phyloP scores from a whole-genome alignment of 2,113 vertebrate genomes.

The Mesembrinibis cayennensis region DNA sequence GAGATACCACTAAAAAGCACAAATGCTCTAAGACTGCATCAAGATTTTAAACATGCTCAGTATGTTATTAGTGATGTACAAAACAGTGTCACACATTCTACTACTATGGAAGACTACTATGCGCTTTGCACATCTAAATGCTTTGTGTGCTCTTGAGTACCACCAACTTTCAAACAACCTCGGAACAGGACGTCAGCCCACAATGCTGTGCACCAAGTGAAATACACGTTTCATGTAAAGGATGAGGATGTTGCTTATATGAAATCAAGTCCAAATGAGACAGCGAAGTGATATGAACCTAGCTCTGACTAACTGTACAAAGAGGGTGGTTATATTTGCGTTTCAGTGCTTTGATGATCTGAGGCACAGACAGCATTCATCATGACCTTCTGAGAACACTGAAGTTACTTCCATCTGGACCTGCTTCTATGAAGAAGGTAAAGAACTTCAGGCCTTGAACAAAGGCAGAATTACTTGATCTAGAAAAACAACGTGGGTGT shows the following conservation, averaged over 20 bases:
- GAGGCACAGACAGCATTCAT: background rate
- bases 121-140: background rate
- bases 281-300: background rate
- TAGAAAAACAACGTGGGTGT: background rate
- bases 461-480: background rate
- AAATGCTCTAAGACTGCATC: background rate
- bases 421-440: background rate
- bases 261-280: background rate
- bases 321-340: background rate
- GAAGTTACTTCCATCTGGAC: background rate
- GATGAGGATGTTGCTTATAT: background rate
- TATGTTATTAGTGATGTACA: background rate
- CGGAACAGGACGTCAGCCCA: rapidly evolving
- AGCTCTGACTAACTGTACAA: background rate
- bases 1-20: background rate
- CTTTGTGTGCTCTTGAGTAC: background rate
- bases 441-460: background rate
- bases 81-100: background rate
- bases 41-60: background rate
- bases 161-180: background rate
- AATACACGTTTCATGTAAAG: background rate
- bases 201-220: background rate
- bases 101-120: background rate
- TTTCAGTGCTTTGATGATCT: background rate
- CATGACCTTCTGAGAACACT: background rate